These are phyloP conservation scores for Rhodinocichla rosea DNA, from an alignment of 2,113 vertebrate species.

Conservation along the genomic window DNA sequence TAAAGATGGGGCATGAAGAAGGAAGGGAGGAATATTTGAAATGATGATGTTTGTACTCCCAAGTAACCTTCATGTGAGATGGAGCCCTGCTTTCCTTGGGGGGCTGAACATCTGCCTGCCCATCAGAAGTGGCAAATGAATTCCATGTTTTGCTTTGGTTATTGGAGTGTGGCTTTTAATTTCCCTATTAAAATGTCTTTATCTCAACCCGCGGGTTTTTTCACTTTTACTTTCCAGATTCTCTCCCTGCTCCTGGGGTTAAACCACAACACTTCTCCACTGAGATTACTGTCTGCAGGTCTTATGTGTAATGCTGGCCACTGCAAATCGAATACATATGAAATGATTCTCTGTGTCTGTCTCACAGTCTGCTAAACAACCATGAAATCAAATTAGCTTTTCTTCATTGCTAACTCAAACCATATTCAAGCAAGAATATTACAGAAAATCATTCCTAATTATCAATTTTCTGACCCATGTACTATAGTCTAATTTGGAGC, in stretches of 20 bases:
- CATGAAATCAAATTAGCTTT: neutral
- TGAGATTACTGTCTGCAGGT: neutral
- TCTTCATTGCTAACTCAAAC: neutral
- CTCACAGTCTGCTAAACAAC: neutral
- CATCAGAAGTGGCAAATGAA: accelerated
- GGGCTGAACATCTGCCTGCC: neutral
- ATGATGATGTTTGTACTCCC: neutral
- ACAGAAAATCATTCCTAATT: neutral
- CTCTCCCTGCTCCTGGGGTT: accelerated
- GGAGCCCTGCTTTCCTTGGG: neutral
- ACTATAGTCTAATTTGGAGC: neutral
- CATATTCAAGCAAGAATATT: neutral
- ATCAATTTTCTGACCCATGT: neutral
- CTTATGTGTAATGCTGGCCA: neutral
- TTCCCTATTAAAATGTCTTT: neutral
- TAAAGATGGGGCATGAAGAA: no score
- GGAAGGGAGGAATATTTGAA: neutral
- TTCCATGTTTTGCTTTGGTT: neutral
- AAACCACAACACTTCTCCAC: neutral
- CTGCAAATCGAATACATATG: neutral
- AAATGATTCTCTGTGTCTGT: neutral
- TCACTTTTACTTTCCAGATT: neutral
- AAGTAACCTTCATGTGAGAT: neutral
- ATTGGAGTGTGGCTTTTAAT: neutral
- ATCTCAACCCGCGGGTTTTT: neutral